Base-by-base conservation (phyloP, 1,140 invertebrate species). In the Brachionus manjavacas region DNA sequence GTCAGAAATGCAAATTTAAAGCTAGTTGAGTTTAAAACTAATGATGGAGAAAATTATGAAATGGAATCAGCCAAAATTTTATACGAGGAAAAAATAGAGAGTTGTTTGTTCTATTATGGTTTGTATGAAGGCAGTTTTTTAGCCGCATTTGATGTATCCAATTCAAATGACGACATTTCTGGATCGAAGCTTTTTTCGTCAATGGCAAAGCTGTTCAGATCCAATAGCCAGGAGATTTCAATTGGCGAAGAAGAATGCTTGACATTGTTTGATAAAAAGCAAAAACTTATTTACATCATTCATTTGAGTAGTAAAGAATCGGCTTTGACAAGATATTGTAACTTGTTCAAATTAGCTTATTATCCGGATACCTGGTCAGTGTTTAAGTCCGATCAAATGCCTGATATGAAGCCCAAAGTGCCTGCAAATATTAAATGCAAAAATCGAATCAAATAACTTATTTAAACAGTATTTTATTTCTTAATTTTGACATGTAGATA, bases 241-340 rank as follows among this genome's bases (percentile, higher is more conserved):
- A 81, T 81, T 23, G 39, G 31, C n/a, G 41, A 81, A 81, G 79
- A 81, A 60, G 64, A 81, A 64, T 81, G 79, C 41, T 25, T 81
- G 52, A 81, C 79, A 25, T 6, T 81, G 16, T 81, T 41, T 81
- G 79, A 81, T 16, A 43, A 64, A 68, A 60, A 68, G 16, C 28
- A 64, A 39, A 81, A 81, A 43, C n/a, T 64, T 4, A 14, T 81
- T 16, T 81, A 64, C 14, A 14, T 60, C 1, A 28, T 81, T 9
- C 79, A 81, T 43, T 66, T 81, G 4, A 20, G 16, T 3, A 64
- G 20, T 28, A 68, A 64, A 43, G 79, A 81, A 25, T 46, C 20
- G 35, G 79, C 79, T 12, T 81, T 81, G 31, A 81, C 64, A 28
- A 39, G 52, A 25, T 81, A 41, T 46, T 43, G 64, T 64, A 64